These are phyloP conservation scores for Geotrypetes seraphini DNA, from an alignment of 2,797 vertebrate species.

Conservation along the genomic window DNA sequence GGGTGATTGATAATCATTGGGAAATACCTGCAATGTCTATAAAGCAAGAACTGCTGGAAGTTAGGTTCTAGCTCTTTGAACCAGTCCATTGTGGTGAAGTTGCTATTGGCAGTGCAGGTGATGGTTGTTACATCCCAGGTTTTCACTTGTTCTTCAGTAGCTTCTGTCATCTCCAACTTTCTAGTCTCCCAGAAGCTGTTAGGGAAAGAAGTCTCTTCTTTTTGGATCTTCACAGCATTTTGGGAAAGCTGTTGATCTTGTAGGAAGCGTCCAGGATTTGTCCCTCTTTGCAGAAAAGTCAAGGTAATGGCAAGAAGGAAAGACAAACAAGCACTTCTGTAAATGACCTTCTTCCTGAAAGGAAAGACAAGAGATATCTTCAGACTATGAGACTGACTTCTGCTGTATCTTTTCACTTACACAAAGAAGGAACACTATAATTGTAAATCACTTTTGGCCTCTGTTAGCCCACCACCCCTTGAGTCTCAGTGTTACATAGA, in stretches of 20 bases:
- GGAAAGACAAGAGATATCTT: too few relatives aligned
- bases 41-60: constrained; percentile 82
- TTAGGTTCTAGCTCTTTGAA: constrained; percentile 68
- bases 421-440: too few relatives aligned
- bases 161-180: neutral
- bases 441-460: too few relatives aligned
- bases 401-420: too few relatives aligned
- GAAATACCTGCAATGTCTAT: constrained; percentile 87
- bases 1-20: constrained; percentile 86
- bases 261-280: constrained; percentile 51
- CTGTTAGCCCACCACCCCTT: too few relatives aligned
- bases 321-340: constrained; percentile 65
- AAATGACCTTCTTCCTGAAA: constrained; percentile 72
- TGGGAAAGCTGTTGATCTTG: constrained; percentile 35
- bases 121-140: constrained; percentile 70
- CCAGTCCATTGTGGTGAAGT: constrained; percentile 69
- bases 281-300: constrained; percentile 68
- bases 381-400: too few relatives aligned
- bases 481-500: too few relatives aligned
- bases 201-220: constrained; percentile 14
- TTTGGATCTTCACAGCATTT: constrained; percentile 19
- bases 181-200: constrained; percentile 67
- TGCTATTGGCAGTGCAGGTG: constrained; percentile 79
- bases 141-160: constrained; percentile 4
- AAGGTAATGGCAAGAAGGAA: constrained; percentile 66